phyloP scores from a whole-genome alignment of 2,888 invertebrate species.

The Drosophila anomelani region DNA sequence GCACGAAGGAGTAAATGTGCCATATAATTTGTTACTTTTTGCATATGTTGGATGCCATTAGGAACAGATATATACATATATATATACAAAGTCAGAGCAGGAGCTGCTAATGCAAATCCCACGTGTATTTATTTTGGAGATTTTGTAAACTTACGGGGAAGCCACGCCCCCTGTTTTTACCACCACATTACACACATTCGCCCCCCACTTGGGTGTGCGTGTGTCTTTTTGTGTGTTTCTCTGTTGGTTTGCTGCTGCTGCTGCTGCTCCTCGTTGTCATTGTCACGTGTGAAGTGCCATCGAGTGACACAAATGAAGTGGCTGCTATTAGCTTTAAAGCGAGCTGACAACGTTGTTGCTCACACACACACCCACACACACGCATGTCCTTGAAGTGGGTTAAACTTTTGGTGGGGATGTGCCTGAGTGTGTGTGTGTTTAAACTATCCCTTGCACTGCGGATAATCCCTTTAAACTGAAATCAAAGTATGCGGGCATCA shows the following conservation, averaged over 20 bases:
- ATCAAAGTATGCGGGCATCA: not conserved
- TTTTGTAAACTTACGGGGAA: slow-evolving; percentile 63
- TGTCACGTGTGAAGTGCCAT: slow-evolving; percentile 80
- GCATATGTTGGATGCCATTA: slow-evolving; percentile 61
- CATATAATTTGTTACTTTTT: slow-evolving; percentile 43
- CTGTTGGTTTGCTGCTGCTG: slow-evolving; percentile 33
- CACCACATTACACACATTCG: slow-evolving; percentile 9
- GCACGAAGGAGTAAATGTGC: slow-evolving; percentile 40
- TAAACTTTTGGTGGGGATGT: slow-evolving; percentile 51
- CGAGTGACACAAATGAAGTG: slow-evolving; percentile 77
- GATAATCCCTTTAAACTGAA: slow-evolving; percentile 7
- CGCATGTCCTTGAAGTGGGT: slow-evolving; percentile 40
- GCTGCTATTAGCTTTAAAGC: slow-evolving; percentile 78
- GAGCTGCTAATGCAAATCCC: slow-evolving; percentile 72
- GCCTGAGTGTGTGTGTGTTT: slow-evolving; percentile 24
- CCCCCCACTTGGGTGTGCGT: slow-evolving; percentile 20
- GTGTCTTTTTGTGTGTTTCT: slow-evolving; percentile 47
- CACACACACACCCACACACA: slow-evolving; percentile 14
- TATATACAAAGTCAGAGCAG: not conserved
- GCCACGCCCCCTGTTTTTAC: slow-evolving; percentile 13
- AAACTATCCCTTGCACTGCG: slow-evolving; percentile 32
- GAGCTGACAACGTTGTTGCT: slow-evolving; percentile 46
- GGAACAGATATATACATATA: not conserved
- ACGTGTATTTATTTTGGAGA: slow-evolving; percentile 71
- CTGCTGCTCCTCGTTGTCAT: slow-evolving; percentile 61